Evolutionary conservation across 2,888 invertebrate genomes (phyloP).

Genomic region (Nasonovia ribisnigri): DNA sequence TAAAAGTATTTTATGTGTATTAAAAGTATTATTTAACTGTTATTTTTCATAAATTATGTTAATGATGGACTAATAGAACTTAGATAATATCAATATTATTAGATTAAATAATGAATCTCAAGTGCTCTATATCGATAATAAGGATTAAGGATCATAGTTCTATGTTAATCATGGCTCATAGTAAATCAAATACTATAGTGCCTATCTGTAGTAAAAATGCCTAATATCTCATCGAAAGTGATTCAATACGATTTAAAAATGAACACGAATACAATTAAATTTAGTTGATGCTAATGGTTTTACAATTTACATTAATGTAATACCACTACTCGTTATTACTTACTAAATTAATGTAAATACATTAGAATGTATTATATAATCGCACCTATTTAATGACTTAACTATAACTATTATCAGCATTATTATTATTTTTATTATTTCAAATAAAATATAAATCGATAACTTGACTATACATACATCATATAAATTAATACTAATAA

Average conservation of each 20-base stretch:
- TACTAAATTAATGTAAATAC: not conserved
- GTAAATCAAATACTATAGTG: not conserved
- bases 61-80: not conserved
- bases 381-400: not conserved
- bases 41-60: not conserved
- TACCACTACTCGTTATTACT: not conserved
- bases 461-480: not conserved
- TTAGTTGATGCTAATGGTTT: not conserved
- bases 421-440: constrained; percentile 6
- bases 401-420: not conserved
- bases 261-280: not conserved
- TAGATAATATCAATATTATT: not conserved
- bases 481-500: constrained; percentile 7
- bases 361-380: not conserved
- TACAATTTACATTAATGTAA: not conserved
- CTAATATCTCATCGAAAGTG: not conserved
- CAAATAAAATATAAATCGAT: not conserved
- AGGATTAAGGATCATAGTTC: not conserved
- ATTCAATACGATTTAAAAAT: not conserved
- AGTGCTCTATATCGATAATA: not conserved
- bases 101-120: not conserved
- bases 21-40: not conserved
- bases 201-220: not conserved
- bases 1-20: not conserved
- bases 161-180: not conserved